Conservation (phyloP, 2,888 invertebrate genomes). For the Pherbina coryleti region DNA sequence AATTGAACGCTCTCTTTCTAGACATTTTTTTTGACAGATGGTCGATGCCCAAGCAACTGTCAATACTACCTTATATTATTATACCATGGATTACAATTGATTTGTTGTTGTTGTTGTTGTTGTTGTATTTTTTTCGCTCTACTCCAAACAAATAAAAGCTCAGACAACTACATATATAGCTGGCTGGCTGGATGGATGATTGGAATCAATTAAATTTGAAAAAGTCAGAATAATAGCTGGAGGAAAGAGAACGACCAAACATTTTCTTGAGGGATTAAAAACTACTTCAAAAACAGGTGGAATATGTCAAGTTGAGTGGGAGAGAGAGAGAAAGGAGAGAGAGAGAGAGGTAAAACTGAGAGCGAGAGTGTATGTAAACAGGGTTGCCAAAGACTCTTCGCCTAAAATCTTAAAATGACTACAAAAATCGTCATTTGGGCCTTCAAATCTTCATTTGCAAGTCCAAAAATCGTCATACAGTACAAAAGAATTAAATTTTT, state of each 20-base stretch:
- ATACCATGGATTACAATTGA: neutral
- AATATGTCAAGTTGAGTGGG: neutral
- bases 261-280: neutral
- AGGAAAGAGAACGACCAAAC: neutral
- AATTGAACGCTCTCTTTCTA: too few species aligned
- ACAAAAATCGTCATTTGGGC: too few species aligned
- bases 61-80: too few species aligned
- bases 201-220: neutral
- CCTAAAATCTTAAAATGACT: too few species aligned
- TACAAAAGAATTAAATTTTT: too few species aligned
- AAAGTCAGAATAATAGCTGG: neutral
- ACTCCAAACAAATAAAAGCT: neutral
- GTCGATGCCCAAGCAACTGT: too few species aligned
- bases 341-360: neutral
- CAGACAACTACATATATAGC: neutral
- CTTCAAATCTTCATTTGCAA: too few species aligned
- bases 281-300: neutral
- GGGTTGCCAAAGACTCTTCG: too few species aligned
- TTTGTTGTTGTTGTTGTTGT: neutral
- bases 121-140: neutral
- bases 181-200: neutral
- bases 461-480: too few species aligned
- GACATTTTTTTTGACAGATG: too few species aligned
- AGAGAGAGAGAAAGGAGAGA: neutral
- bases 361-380: neutral